phyloP scores from a whole-genome alignment of 1,140 invertebrate species.

The Cylas formicarius region DNA sequence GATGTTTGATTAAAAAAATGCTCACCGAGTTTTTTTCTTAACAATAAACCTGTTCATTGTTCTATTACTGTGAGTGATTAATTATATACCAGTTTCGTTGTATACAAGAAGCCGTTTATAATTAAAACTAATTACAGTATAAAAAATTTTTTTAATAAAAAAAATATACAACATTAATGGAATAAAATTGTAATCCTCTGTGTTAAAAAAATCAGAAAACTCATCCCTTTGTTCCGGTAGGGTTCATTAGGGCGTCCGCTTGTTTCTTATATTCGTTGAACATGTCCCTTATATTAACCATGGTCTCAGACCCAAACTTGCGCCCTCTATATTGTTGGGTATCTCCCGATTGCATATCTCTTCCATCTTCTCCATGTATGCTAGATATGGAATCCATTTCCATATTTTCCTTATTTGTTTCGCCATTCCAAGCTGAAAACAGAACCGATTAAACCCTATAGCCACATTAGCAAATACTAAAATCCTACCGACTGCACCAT shows the following conservation, averaged over 20 bases:
- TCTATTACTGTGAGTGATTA: not conserved
- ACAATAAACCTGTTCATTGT: no score
- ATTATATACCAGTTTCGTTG: not conserved
- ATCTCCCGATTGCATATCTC: constrained; percentile 10
- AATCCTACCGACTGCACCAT: not conserved
- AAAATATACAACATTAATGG: not conserved
- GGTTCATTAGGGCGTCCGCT: constrained; percentile 13
- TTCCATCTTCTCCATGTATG: constrained; percentile 4
- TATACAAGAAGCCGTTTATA: not conserved
- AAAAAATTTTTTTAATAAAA: not conserved
- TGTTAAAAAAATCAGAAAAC: not conserved
- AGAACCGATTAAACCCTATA: not conserved
- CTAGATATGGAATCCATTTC: constrained; percentile 1
- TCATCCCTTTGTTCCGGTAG: not conserved
- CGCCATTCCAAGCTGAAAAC: not conserved
- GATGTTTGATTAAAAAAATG: no score
- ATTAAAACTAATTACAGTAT: not conserved
- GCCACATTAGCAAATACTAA: not conserved
- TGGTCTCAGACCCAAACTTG: not conserved
- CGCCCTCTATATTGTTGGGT: not conserved
- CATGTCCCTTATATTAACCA: constrained; percentile 12
- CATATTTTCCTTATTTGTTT: constrained; percentile 5
- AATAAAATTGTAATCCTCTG: not conserved
- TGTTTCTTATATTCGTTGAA: constrained; percentile 20
- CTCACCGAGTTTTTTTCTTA: no score